A percentile compares a stretch with the other conserved stretches of the same genome.
Conservation (phyloP, 2,797 vertebrate genomes). For the Oceanodroma leucorhoa region DNA sequence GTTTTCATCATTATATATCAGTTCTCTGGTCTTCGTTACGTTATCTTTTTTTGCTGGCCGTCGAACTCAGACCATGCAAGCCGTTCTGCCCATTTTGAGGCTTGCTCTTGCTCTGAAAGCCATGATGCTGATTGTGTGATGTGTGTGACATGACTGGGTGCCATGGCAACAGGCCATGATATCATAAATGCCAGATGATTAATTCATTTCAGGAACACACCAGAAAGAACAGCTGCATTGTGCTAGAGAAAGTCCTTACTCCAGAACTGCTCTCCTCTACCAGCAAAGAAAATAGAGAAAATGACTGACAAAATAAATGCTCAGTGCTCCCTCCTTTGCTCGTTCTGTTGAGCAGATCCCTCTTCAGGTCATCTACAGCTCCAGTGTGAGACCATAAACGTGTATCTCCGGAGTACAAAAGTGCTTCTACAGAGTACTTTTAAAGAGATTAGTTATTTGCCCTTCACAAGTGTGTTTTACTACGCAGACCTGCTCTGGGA, state of each 20-base stretch:
- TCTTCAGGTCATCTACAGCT: slow-evolving; percentile 1
- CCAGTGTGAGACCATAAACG: not conserved
- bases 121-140: not conserved
- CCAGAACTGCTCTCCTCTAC: not conserved
- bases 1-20: not conserved
- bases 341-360: not conserved
- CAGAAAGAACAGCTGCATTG: not conserved
- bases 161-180: not conserved
- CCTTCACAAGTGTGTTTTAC: not conserved
- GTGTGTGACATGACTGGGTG: not conserved
- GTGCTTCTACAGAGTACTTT: not conserved
- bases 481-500: not conserved
- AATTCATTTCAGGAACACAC: not conserved
- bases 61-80: not conserved
- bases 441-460: not conserved
- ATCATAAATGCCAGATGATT: not conserved
- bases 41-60: not conserved
- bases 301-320: not conserved
- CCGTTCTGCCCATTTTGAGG: accelerated
- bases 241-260: not conserved
- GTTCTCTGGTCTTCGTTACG: not conserved
- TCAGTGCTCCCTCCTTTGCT: not conserved
- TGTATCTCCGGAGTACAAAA: not conserved
- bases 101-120: not conserved
- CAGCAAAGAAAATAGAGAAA: not conserved